Conservation (phyloP, 2,797 vertebrate genomes). For the Gadopsis bispinosus region DNA sequence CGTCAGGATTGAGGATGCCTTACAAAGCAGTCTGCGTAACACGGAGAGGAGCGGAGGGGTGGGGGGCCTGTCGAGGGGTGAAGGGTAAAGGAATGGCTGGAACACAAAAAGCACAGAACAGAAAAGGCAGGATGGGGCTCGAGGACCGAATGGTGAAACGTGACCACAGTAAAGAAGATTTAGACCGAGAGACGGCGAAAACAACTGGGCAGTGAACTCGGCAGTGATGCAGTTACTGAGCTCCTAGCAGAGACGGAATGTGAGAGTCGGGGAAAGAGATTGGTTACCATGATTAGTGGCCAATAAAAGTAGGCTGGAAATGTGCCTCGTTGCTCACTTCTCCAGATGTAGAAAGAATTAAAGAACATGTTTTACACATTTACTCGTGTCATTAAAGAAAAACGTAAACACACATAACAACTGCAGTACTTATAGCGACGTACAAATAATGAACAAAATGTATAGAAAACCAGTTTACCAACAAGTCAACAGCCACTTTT, state of each 20-base stretch:
- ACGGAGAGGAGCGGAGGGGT: constrained; percentile 38
- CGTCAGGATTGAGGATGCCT: constrained; percentile 55
- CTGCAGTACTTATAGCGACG: background rate
- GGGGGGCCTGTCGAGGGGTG: constrained; percentile 41
- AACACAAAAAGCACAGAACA: constrained; percentile 62
- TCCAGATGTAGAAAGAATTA: background rate
- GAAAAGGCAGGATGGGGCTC: constrained; percentile 43
- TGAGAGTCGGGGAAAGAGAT: constrained; percentile 40
- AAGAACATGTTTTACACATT: background rate
- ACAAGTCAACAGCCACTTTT: background rate
- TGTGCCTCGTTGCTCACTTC: constrained; percentile 36
- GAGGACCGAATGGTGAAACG: constrained; percentile 62
- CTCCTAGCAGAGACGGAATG: constrained; percentile 38
- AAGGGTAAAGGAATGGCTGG: constrained; percentile 64
- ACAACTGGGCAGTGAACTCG: constrained; percentile 45
- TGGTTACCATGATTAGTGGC: constrained; percentile 53
- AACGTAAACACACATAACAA: background rate
- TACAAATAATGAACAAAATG: background rate
- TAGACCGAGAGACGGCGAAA: constrained; percentile 53
- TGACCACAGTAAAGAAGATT: constrained; percentile 71
- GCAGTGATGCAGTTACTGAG: constrained; percentile 60
- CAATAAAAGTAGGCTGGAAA: constrained; percentile 38
- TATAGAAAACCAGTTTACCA: background rate
- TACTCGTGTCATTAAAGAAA: background rate
- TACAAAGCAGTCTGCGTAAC: constrained; percentile 74